phyloP scores from a whole-genome alignment of 2,113 vertebrate species.

The Colius striatus region DNA sequence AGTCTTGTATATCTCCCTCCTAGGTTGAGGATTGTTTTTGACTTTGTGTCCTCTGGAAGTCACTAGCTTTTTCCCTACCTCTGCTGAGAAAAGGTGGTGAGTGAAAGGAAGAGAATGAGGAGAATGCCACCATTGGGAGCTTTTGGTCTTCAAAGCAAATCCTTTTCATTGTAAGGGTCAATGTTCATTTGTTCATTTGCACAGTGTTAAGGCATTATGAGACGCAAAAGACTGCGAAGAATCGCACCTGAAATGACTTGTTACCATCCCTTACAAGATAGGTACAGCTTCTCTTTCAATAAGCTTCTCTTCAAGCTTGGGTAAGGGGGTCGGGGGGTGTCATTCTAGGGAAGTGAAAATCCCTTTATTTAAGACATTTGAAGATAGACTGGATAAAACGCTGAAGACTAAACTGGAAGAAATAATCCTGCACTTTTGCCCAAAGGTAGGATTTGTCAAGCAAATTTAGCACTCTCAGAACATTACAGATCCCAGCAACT shows the following conservation, averaged over 20 bases:
- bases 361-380: not conserved
- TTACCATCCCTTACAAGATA: not conserved
- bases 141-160: not conserved
- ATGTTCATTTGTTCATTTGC: not conserved
- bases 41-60: not conserved
- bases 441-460: not conserved
- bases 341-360: not conserved
- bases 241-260: not conserved
- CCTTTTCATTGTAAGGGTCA: not conserved
- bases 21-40: not conserved
- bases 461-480: not conserved
- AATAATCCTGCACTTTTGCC: not conserved
- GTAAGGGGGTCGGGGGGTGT: too few relatives aligned
- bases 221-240: slow-evolving; percentile 10
- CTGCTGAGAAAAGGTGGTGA: not conserved
- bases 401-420: not conserved
- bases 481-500: not conserved
- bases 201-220: not conserved
- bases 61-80: not conserved
- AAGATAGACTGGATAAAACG: not conserved
- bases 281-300: not conserved
- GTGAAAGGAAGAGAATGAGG: not conserved
- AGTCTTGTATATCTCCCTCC: not conserved
- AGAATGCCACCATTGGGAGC: not conserved
- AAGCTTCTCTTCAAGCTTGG: too few relatives aligned